Conservation (phyloP, 1,140 invertebrate genomes). For the Rhagoletis pomonella region DNA sequence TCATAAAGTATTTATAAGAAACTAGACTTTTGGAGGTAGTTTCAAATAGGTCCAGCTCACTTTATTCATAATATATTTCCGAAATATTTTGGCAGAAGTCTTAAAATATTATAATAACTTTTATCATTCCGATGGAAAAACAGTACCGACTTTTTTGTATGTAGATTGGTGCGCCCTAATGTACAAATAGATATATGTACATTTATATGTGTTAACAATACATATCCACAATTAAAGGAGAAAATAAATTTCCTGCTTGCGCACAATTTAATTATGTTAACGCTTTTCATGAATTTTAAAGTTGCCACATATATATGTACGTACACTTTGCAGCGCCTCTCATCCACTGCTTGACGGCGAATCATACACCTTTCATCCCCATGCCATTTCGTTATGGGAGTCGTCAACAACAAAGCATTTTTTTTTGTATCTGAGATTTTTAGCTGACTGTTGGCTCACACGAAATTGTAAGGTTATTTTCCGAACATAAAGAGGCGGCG, state of each 20-base stretch:
- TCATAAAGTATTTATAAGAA: no score
- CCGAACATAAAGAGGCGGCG: not conserved
- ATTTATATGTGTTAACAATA: no score
- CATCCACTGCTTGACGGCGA: not conserved
- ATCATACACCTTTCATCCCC: not conserved
- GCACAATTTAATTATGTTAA: constrained; percentile 33
- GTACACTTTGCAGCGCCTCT: not conserved
- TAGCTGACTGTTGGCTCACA: constrained; percentile 18
- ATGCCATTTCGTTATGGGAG: not conserved
- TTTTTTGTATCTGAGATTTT: not conserved
- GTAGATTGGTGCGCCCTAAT: no score
- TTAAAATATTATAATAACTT: no score
- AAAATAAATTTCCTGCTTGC: constrained; percentile 14
- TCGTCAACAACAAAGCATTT: not conserved
- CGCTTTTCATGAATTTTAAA: constrained; percentile 35
- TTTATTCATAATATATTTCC: no score
- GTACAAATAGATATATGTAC: no score
- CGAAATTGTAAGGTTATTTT: not conserved
- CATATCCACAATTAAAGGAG: not conserved
- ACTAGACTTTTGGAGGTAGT: no score
- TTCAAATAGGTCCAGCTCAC: no score
- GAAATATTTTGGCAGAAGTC: no score
- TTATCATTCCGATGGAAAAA: no score
- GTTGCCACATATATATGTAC: not conserved
- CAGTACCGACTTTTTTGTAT: no score